Base-by-base conservation (phyloP, 2,888 invertebrate genomes). In the Heteromurus nitidus region DNA sequence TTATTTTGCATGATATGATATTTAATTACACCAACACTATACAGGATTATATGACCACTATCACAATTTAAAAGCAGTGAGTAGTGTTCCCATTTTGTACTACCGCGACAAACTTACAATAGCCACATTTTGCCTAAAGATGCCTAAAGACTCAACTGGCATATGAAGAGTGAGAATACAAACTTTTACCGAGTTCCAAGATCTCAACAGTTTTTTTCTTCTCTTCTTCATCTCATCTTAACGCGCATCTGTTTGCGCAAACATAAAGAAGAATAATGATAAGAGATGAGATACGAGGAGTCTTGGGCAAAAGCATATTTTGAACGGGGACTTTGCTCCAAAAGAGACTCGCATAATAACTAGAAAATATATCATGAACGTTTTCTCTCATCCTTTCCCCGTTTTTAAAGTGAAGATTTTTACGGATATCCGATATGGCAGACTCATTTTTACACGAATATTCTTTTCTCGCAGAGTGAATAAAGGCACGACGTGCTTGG, bases 401-500 rank as follows among this genome's bases (percentile, higher is more conserved):
- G 7, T 47, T 47, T n/a, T 2, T 16, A 22, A 24, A 22, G 16
- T 55, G 50, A 50, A 18, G 50, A 5, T 36, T 36, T 36, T 60
- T 30, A 60, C 60, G 30, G 60, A 60, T 60, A n/a, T 9, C 5
- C n/a, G 26, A 22, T 16, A 20, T 16, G 50, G 26, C 18, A 30
- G 16, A 31, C 62, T 11, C 18, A 30, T 42, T 50, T 74, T 74
- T 50, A 3, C 26, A 65, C 16, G 64, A 58, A 42, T 67, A 67
- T 75, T n/a, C 62, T 65, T 65, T 62, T 18, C 31, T 36, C 75
- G 20, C 67, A 58, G 44, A n/a, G 55, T 55, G 55, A 75, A 64
- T 28, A 62, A 31, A 50, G 13, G 47, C 55, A 18, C 24, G 20
- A 9, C 3, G 28, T 62, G 31, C 36, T 20, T 69, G 53, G n/a